Evolutionary conservation across 2,797 vertebrate species (phyloP).

Genomic region (Oreortyx pictus): DNA sequence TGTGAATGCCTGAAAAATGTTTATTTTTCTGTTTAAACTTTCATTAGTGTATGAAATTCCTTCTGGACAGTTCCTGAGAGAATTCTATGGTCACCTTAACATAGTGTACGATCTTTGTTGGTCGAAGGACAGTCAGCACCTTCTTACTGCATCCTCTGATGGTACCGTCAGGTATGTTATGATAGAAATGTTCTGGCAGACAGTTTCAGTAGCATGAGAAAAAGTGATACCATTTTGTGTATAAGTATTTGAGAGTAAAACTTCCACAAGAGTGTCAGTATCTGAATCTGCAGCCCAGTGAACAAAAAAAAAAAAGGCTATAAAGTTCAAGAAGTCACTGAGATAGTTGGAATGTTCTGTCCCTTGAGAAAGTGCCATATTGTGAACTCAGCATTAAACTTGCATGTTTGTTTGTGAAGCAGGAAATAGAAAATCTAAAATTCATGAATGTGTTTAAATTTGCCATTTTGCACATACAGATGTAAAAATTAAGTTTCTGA

Average conservation of each 20-base stretch:
- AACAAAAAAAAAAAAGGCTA: neutral
- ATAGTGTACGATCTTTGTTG: constrained; percentile 97
- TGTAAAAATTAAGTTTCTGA: neutral
- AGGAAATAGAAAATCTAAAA: neutral
- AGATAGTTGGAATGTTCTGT: neutral
- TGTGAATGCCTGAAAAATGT: neutral
- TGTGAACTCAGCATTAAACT: neutral
- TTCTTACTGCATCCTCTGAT: constrained; percentile 95
- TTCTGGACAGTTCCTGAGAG: constrained; percentile 89
- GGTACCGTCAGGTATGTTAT: constrained; percentile 92
- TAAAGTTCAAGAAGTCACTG: neutral
- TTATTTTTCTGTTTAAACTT: constrained; percentile 36
- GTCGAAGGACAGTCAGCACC: constrained; percentile 87
- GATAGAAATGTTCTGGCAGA: neutral
- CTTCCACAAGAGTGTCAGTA: neutral
- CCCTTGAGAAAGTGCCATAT: neutral
- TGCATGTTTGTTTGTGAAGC: neutral
- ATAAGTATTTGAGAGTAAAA: neutral
- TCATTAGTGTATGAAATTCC: constrained; percentile 95
- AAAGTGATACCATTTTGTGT: neutral
- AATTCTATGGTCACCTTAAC: constrained; percentile 93
- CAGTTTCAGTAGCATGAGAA: neutral
- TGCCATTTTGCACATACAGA: neutral
- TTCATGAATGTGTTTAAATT: neutral
- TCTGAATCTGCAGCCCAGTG: neutral